Percentiles rank a stretch among this genome's conserved stretches.
Evolutionary conservation across 2,888 invertebrate species (phyloP).

Genomic region (Schizaphis graminum): DNA sequence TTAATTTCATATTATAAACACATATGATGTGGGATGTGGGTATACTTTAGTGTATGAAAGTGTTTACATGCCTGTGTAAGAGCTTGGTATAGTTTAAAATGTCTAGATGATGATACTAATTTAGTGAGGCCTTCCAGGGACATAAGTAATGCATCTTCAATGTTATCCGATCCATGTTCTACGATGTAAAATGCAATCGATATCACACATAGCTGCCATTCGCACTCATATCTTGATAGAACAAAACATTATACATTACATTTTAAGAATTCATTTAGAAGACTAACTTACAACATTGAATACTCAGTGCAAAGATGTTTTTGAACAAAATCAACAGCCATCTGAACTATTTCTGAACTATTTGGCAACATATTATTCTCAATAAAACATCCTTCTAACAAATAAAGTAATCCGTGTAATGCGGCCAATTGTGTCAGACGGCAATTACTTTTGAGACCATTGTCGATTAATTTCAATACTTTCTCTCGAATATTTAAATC

Average conservation of each 20-base stretch:
- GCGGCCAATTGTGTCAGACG: slow-evolving; percentile 77
- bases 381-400: slow-evolving; percentile 74
- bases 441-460: slow-evolving; percentile 76
- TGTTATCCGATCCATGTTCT: slow-evolving; percentile 73
- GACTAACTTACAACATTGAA: slow-evolving; percentile 56
- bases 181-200: slow-evolving; percentile 82
- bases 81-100: slow-evolving; percentile 67
- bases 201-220: slow-evolving; percentile 75
- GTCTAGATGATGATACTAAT: slow-evolving; percentile 66
- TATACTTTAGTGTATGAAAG: not conserved
- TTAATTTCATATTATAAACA: not conserved
- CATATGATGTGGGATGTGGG: not conserved
- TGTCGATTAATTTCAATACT: slow-evolving; percentile 73
- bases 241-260: not conserved
- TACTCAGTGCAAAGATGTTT: slow-evolving; percentile 63
- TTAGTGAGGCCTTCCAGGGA: slow-evolving; percentile 67
- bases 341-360: slow-evolving; percentile 54
- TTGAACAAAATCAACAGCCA: slow-evolving; percentile 64
- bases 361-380: slow-evolving; percentile 28
- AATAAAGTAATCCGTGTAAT: slow-evolving; percentile 78
- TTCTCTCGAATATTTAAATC: slow-evolving; percentile 73
- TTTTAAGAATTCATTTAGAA: not conserved
- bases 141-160: slow-evolving; percentile 62
- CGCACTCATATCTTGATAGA: slow-evolving; percentile 50
- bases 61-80: slow-evolving; percentile 67